phyloP scores from a whole-genome alignment of 2,797 vertebrate genomes.

The Sparus aurata region DNA sequence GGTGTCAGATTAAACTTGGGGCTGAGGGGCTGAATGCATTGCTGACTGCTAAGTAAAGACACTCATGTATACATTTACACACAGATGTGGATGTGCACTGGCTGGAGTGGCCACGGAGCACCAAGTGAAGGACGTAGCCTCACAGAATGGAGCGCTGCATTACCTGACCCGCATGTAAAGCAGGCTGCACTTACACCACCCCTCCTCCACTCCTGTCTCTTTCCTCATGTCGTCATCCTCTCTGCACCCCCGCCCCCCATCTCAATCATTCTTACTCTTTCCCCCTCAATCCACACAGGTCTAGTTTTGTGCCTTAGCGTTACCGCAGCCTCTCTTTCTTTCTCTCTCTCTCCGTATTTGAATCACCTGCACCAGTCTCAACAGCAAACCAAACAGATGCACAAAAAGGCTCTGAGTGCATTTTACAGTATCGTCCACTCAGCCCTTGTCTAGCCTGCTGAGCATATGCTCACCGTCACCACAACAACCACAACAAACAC shows the following conservation, averaged over 20 bases:
- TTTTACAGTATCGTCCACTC: conserved; percentile 51
- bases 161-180: conserved; percentile 88
- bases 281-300: conserved; percentile 32
- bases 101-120: conserved; percentile 53
- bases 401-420: conserved; percentile 22
- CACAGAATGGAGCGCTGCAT: conserved; percentile 67
- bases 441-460: conserved; percentile 48
- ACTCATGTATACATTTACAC: conserved; percentile 13
- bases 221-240: conserved; percentile 78
- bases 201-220: conserved; percentile 65
- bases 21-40: conserved; percentile 18
- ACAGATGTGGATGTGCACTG: conserved; percentile 19
- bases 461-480: conserved; percentile 67
- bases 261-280: conserved; percentile 61
- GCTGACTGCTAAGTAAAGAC: conserved; percentile 10
- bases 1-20: conserved; percentile 37
- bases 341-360: conserved; percentile 21
- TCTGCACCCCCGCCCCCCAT: conserved; percentile 39
- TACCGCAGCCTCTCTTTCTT: conserved; percentile 36
- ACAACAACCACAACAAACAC: conserved; percentile 80
- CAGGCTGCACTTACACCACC: conserved; percentile 73
- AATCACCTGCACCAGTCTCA: conserved; percentile 23
- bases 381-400: conserved; percentile 34
- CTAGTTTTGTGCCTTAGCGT: conserved; percentile 24
- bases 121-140: conserved; percentile 68